phyloP scores from a whole-genome alignment of 2,113 vertebrate genomes.

The Corydoras maculifer region DNA sequence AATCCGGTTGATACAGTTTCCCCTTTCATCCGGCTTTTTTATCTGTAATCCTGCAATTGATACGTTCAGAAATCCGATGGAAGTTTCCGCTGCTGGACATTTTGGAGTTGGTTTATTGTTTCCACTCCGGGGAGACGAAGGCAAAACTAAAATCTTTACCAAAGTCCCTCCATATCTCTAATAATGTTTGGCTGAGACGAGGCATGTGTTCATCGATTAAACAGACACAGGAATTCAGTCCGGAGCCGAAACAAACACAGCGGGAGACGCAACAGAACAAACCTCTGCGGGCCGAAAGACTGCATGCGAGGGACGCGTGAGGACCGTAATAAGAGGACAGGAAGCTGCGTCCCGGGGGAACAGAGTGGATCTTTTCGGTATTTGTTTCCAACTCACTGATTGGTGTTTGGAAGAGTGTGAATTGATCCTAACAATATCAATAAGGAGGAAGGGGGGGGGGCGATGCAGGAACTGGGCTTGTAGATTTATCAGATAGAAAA shows the following conservation, averaged over 20 bases:
- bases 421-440: slow-evolving; percentile 71
- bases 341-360: slow-evolving; percentile 50
- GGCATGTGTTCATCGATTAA: slow-evolving; percentile 50
- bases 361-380: slow-evolving; percentile 46
- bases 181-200: slow-evolving; percentile 51
- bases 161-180: slow-evolving; percentile 35
- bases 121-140: slow-evolving; percentile 12
- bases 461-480: slow-evolving; percentile 3
- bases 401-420: slow-evolving; percentile 53
- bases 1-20: too few species aligned
- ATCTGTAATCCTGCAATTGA: not conserved
- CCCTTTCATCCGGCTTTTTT: not conserved
- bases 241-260: slow-evolving; percentile 32
- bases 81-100: not conserved
- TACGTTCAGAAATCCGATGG: not conserved
- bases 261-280: slow-evolving; percentile 45
- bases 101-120: slow-evolving; percentile 16
- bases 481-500: too few species aligned
- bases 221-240: slow-evolving; percentile 48
- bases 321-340: slow-evolving; percentile 50
- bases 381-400: slow-evolving; percentile 59
- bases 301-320: slow-evolving; percentile 51
- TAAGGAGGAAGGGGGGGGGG: slow-evolving; percentile 42
- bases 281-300: slow-evolving; percentile 59
- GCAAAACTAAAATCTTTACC: slow-evolving; percentile 19